A percentile compares a stretch with the other conserved stretches of the same genome.
Evolutionary conservation across 2,113 vertebrate species (phyloP).

Genomic region (Pica pica): DNA sequence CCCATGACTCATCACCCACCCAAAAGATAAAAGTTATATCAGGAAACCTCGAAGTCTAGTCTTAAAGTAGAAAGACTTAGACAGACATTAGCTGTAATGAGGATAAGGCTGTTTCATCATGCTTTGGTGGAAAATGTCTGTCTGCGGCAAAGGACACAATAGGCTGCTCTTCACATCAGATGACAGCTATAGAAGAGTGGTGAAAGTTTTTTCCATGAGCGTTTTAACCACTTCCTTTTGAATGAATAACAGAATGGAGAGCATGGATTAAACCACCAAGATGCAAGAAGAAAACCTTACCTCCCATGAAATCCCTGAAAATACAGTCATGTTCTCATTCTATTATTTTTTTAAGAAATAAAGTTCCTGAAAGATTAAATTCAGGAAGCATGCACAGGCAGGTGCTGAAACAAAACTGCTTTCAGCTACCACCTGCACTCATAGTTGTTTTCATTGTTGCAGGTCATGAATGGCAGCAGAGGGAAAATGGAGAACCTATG

Average conservation of each 20-base stretch:
- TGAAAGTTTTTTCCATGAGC: not conserved
- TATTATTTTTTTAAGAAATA: not conserved
- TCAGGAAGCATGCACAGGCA: slow-evolving; percentile 2
- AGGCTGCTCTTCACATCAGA: not conserved
- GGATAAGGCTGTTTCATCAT: not conserved
- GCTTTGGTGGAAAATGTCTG: not conserved
- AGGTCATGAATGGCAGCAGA: not conserved
- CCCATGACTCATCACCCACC: not conserved
- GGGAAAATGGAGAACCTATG: not conserved
- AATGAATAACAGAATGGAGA: not conserved
- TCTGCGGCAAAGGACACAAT: not conserved
- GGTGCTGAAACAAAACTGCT: not conserved
- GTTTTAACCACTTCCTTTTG: not conserved
- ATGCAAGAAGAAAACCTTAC: not conserved
- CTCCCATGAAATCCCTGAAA: not conserved
- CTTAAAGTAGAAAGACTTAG: not conserved
- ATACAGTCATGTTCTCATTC: not conserved
- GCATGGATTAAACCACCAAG: not conserved
- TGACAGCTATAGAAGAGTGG: not conserved
- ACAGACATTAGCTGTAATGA: not conserved
- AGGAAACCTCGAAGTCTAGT: not conserved
- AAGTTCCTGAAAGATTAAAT: slow-evolving; percentile 7
- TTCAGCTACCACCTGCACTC: slow-evolving; percentile 6
- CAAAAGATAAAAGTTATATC: not conserved
- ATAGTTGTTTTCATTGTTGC: not conserved